Evolutionary conservation across 1,140 invertebrate genomes (phyloP), one percentile per base, ranked within the genome.

Genomic region (Tetragnatha versicolor): DNA sequence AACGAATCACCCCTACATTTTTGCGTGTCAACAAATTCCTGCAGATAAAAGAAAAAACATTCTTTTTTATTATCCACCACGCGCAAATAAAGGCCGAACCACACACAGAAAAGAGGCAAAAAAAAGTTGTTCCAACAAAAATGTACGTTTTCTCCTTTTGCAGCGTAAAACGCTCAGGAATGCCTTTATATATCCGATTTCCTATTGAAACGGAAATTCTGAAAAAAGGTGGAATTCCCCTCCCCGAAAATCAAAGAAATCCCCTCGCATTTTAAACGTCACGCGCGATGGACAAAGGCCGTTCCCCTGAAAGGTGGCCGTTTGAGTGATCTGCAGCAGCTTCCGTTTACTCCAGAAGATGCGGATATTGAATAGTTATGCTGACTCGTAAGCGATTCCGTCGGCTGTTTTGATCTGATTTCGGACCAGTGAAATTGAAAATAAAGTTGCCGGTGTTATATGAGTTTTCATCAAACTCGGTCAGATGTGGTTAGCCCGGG

Each of bases 141-240:
- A n/a, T n/a, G n/a, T 58, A 58, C 42, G 27, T 65, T 65, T 60
- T 65, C 42, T 22, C 35, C 60, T 65, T 65, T 65, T 65, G 20
- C 61, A 65, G 29, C 33, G 35, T n/a, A 31, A 65, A 65, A 51
- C 45, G 65, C 35, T 29, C 22, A 68, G 7, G 45, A 68, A 68
- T 68, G 31, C 37, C 47, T 27, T 51, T 68, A 49, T 68, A 68
- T 68, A 68, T 68, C 42, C 65, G n/a, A 33, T 68, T 68, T 68
- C 65, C 10, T 14, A 2, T 5, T n/a, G 5, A 31, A 27, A 42
- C 17, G 14, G 25, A 22, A 31, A 51, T 25, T 63, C 42, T 25
- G 17, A 17, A 17, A n/a, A 58, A 39, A 63, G 42, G 27, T 3
- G 37, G 61, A 27, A 0, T 65, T 39, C 27, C 27, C 39, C 42